A percentile compares a stretch with the other conserved stretches of the same genome.
Evolutionary conservation across 2,797 vertebrate genomes (phyloP).

Genomic region (Psittacula derbiana): DNA sequence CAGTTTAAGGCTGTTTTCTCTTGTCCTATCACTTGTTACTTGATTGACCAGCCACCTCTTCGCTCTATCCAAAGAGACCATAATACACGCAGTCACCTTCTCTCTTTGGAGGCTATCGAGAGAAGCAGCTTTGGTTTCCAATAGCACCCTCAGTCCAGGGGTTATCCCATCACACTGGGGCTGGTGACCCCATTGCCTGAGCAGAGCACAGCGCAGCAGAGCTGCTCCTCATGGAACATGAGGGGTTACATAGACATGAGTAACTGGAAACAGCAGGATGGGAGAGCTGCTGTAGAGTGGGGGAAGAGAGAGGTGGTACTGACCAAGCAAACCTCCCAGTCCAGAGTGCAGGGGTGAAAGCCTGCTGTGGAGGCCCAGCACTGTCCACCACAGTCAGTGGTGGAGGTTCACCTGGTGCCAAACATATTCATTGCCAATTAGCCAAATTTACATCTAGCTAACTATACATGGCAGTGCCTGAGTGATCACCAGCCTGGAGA

Average conservation of each 20-base stretch:
- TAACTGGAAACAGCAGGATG: accelerated
- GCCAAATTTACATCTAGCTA: not conserved
- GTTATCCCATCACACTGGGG: accelerated
- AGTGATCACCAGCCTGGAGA: not conserved
- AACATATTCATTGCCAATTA: not conserved
- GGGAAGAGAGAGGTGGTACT: not conserved
- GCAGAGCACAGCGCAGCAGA: not conserved
- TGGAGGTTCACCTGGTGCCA: accelerated
- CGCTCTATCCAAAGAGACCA: not conserved
- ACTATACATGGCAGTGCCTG: not conserved
- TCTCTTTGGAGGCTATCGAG: not conserved
- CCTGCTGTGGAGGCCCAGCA: accelerated
- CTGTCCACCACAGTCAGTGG: not conserved
- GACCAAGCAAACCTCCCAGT: not conserved
- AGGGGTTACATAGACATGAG: accelerated
- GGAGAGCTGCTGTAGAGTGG: not conserved
- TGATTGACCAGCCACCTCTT: not conserved
- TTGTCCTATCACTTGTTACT: not conserved
- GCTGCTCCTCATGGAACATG: not conserved
- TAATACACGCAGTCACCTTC: accelerated
- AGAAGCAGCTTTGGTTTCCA: not conserved
- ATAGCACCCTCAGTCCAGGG: accelerated
- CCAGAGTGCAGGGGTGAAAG: not conserved
- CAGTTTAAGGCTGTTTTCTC: not conserved
- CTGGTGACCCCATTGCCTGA: accelerated